Evolutionary conservation across 2,797 vertebrate genomes (phyloP).

Genomic region (Champsocephalus esox): DNA sequence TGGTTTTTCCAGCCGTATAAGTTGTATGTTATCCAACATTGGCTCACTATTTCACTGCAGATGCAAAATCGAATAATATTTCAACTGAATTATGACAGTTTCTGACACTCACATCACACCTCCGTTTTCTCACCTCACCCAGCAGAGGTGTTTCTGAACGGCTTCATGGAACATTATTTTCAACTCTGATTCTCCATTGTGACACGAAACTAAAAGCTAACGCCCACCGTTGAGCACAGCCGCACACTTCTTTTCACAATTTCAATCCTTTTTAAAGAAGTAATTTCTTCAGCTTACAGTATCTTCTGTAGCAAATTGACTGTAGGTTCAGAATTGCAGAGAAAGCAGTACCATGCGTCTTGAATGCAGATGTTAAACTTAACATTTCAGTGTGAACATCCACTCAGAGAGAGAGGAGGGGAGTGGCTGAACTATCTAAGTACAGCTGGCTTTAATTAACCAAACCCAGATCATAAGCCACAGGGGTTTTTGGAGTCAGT

Average conservation of each 20-base stretch:
- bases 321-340: conserved; percentile 8
- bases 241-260: not conserved
- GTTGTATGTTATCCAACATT: not conserved
- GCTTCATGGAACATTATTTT: conserved; percentile 41
- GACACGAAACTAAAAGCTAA: conserved; percentile 29
- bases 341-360: conserved; percentile 20
- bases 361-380: conserved; percentile 30
- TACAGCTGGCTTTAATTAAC: conserved; percentile 62
- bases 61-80: not conserved
- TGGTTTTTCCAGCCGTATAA: not conserved
- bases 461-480: conserved; percentile 47
- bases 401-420: conserved; percentile 6
- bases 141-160: conserved; percentile 56
- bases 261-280: conserved; percentile 7
- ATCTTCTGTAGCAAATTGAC: not conserved
- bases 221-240: conserved; percentile 14
- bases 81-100: not conserved
- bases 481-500: conserved; percentile 31
- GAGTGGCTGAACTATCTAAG: not conserved
- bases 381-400: conserved; percentile 42
- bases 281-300: conserved; percentile 1
- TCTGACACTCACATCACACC: conserved; percentile 8
- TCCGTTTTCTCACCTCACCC: conserved; percentile 52
- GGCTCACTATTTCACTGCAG: not conserved
- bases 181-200: conserved; percentile 32